Evolutionary conservation across 2,888 invertebrate species (phyloP).

Genomic region (Clitarchus hookeri): DNA sequence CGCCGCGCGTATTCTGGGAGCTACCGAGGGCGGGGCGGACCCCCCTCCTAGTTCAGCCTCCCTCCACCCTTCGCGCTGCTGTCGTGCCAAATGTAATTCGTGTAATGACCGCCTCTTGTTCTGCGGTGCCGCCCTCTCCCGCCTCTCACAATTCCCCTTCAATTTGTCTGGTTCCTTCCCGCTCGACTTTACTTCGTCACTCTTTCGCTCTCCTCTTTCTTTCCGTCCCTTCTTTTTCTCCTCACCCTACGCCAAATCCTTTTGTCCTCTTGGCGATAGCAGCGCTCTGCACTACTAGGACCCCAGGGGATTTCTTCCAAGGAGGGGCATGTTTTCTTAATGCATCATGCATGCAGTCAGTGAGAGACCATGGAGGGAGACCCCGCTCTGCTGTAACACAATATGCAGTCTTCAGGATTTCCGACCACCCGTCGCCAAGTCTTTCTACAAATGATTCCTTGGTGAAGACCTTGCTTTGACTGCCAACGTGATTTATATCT

Average conservation of each 20-base stretch:
- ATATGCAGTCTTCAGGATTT: neutral
- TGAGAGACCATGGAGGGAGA: neutral
- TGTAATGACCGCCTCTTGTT: conserved; percentile 10
- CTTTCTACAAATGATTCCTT: neutral
- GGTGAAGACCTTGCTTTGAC: neutral
- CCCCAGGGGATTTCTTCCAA: neutral
- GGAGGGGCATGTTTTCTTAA: neutral
- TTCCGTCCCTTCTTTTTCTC: neutral
- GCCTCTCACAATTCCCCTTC: too few species aligned
- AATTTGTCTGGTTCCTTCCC: too few species aligned
- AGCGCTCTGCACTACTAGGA: neutral
- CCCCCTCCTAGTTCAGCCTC: neutral
- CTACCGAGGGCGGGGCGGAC: neutral
- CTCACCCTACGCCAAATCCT: neutral
- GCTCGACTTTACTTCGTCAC: too few species aligned
- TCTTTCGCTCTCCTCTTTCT: neutral
- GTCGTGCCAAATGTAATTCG: conserved; percentile 8
- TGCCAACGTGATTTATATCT: neutral
- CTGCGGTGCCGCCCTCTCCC: neutral
- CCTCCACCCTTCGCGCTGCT: neutral
- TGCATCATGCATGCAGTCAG: neutral
- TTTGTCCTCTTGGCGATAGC: neutral
- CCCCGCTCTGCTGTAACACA: neutral
- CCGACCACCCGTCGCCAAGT: neutral
- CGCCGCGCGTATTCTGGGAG: too few species aligned